These are phyloP conservation scores for Mormyrus hasselquistii DNA, from an alignment of 2,797 vertebrate genomes.

Conservation along the genomic window DNA sequence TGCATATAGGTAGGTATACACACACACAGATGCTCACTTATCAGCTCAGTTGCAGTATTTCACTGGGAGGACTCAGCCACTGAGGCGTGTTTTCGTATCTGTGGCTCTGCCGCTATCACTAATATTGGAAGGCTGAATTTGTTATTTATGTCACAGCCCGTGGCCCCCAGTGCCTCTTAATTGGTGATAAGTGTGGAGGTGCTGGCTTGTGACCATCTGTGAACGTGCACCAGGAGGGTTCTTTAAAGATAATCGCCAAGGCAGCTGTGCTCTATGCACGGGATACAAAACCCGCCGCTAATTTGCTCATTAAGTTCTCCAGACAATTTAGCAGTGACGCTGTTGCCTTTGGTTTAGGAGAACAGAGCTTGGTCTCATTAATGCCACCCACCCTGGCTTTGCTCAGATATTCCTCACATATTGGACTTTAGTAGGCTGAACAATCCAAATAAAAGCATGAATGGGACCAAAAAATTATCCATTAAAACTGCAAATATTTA, in stretches of 20 bases:
- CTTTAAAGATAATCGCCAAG: conserved; percentile 6
- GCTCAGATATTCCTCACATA: background rate
- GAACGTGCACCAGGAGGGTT: conserved; percentile 6
- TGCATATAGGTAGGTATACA: background rate
- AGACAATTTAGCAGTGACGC: background rate
- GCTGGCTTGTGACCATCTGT: conserved; percentile 17
- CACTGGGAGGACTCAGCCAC: background rate
- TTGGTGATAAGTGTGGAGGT: conserved; percentile 10
- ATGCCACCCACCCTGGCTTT: background rate
- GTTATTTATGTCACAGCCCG: background rate
- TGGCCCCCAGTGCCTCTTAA: background rate
- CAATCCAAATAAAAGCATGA: background rate
- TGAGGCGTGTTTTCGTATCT: background rate
- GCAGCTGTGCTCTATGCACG: background rate
- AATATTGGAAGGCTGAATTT: background rate
- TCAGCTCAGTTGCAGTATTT: background rate
- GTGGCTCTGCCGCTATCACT: background rate
- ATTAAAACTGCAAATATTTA: background rate
- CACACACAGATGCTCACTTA: background rate
- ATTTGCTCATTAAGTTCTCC: conserved; percentile 16
- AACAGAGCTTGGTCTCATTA: background rate
- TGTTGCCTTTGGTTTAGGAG: background rate
- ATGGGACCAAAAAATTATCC: background rate
- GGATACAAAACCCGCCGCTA: background rate
- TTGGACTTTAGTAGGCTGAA: background rate